Evolutionary conservation across 2,797 vertebrate species (phyloP).

Genomic region (Cirrhinus molitorella): DNA sequence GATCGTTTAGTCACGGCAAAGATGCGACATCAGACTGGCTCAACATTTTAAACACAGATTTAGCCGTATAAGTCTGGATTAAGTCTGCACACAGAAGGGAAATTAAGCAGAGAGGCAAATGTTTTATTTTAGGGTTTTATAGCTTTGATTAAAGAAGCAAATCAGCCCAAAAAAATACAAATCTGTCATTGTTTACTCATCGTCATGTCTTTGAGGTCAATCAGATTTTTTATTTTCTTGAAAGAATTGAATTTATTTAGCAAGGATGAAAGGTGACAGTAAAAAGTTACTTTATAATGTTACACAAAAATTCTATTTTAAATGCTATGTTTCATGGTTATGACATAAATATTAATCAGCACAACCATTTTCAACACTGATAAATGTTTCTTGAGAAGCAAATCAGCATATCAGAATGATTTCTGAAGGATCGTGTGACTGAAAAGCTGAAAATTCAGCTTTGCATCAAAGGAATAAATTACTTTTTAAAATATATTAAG

Average conservation of each 20-base stretch:
- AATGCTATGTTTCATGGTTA: too few species aligned
- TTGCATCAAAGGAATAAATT: neutral
- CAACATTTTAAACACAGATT: constrained; percentile 51
- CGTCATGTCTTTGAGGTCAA: neutral
- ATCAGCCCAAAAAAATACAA: neutral
- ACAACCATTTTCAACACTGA: neutral
- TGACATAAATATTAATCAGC: neutral
- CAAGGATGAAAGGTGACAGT: neutral
- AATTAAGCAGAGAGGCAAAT: constrained; percentile 6
- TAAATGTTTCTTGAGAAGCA: neutral
- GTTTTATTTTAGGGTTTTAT: neutral
- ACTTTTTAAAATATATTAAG: too few species aligned
- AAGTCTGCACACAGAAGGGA: constrained; percentile 33
- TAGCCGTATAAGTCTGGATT: constrained; percentile 58
- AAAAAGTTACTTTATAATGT: too few species aligned
- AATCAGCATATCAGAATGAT: neutral
- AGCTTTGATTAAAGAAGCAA: neutral
- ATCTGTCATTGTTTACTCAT: neutral
- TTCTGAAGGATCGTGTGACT: neutral
- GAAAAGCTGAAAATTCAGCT: neutral
- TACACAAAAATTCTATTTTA: too few species aligned
- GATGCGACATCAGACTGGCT: constrained; percentile 46
- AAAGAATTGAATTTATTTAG: neutral
- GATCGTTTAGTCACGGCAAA: constrained; percentile 53
- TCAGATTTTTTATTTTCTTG: neutral